Evolutionary conservation across 2,113 vertebrate species (phyloP).

Genomic region (Rhineura floridana): DNA sequence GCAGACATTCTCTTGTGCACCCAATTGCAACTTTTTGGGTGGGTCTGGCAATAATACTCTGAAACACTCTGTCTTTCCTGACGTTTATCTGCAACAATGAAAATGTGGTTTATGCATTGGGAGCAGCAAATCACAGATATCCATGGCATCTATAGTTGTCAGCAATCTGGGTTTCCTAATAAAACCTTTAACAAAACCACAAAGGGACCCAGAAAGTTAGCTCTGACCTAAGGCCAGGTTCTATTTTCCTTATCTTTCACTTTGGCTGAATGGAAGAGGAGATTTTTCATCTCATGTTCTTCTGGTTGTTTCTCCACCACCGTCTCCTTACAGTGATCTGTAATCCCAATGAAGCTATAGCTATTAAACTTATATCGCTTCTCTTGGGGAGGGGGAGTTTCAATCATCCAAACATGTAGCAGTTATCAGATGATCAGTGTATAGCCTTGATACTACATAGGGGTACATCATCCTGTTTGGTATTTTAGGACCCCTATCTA

Average conservation of each 20-base stretch:
- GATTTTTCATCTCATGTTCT: conserved; percentile 10
- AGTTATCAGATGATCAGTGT: conserved; percentile 35
- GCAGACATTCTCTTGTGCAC: neutral
- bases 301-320: conserved; percentile 12
- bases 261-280: conserved; percentile 22
- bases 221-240: neutral
- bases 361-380: conserved; percentile 29
- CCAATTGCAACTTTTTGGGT: neutral
- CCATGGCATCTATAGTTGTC: neutral
- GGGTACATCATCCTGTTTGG: conserved; percentile 33
- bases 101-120: neutral
- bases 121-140: neutral
- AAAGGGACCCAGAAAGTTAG: neutral
- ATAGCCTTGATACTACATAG: conserved; percentile 43
- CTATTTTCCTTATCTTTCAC: neutral
- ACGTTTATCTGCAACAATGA: neutral
- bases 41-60: neutral
- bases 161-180: neutral
- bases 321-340: neutral
- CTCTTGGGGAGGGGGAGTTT: conserved; percentile 24
- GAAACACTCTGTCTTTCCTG: neutral
- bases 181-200: conserved; percentile 29
- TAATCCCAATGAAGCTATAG: conserved; percentile 5
- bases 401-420: conserved; percentile 31
- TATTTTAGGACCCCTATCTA: conserved; percentile 47